A percentile compares a stretch with the other conserved stretches of the same genome.
phyloP scores from a whole-genome alignment of 92 coral and sea anemone species.

The Epizoanthus scotinus region DNA sequence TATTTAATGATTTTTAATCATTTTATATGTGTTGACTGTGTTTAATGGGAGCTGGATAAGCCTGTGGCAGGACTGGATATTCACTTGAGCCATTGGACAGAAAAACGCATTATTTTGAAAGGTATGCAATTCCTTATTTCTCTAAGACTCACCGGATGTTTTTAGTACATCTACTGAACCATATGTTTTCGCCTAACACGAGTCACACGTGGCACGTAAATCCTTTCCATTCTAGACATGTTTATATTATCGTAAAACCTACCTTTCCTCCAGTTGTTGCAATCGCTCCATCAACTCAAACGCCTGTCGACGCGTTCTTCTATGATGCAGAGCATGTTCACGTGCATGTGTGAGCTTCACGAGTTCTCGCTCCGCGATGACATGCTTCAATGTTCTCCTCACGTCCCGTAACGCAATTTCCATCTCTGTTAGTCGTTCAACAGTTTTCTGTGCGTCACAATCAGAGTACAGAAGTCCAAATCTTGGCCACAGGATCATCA shows the following conservation, averaged over 20 bases:
- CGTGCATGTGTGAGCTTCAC: neutral
- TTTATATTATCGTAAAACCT: neutral
- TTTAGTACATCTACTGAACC: neutral
- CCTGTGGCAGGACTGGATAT: neutral
- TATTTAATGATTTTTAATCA: neutral
- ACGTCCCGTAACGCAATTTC: slow-evolving; percentile 12
- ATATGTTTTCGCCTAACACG: neutral
- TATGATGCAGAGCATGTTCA: slow-evolving; percentile 9
- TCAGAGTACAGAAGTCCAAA: neutral
- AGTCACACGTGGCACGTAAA: neutral
- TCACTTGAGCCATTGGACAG: neutral
- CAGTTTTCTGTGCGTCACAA: neutral
- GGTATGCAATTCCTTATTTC: slow-evolving; percentile 6
- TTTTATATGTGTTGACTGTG: too few relatives aligned
- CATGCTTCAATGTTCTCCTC: neutral
- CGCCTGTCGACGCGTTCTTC: slow-evolving; percentile 15
- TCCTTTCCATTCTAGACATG: neutral
- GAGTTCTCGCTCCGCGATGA: slow-evolving; percentile 4
- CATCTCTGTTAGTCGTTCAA: slow-evolving; percentile 19
- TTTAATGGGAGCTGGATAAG: neutral
- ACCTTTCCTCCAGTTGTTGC: neutral
- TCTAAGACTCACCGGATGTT: neutral
- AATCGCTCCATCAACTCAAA: neutral
- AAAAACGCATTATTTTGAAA: neutral
- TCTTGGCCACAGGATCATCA: neutral